Base-by-base conservation (phyloP, 2,888 invertebrate species). In the Athetis lepigone region DNA sequence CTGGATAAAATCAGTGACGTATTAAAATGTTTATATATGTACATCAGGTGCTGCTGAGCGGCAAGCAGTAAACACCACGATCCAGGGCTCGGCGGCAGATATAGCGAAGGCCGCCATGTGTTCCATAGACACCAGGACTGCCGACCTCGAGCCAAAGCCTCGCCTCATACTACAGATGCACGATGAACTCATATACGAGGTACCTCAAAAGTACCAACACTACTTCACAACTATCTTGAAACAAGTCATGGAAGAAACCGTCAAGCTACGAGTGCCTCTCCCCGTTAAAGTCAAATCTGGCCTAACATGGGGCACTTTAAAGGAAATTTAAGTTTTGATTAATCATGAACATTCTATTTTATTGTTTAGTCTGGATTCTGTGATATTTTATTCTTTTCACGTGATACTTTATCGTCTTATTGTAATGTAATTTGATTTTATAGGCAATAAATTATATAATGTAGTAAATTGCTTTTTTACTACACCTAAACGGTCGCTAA, bases 11-110 rank as follows among this genome's bases (percentile, higher is more conserved):
- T n/a, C n/a, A 29, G 29, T 29, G 11, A 3, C n/a, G n/a, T 29
- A 29, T 33, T 13, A 33, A 33, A 18, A 19, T 40, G 27, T 47
- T 19, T 19, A 1, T 33, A n/a, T 49, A 1, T n/a, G 4, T 4
- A 1, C 19, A n/a, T 16, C 82, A 97, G 97, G 95, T 81, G 97
- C 98, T 94, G 98, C 98, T 0, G 98, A 99, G 91, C 96, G 99
- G n/a, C 99, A 99, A 95, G 99, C 99, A 13, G 96, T 99, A 0
- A 99, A 99, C 90, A 98, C 99, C 2, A 97, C 97, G 13, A 97
- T 99, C 54, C 99, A 99, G 93, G 99, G 99, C 0, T 98, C 99
- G 0, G 99, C 99, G 0, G 98, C 99, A 0, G 99, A 99, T 91
- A 96, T 99, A 45, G 97, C 98, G 0, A 99, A 99, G 91, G 96